phyloP scores from a whole-genome alignment of 2,113 vertebrate species.

The Prunella fulvescens region DNA sequence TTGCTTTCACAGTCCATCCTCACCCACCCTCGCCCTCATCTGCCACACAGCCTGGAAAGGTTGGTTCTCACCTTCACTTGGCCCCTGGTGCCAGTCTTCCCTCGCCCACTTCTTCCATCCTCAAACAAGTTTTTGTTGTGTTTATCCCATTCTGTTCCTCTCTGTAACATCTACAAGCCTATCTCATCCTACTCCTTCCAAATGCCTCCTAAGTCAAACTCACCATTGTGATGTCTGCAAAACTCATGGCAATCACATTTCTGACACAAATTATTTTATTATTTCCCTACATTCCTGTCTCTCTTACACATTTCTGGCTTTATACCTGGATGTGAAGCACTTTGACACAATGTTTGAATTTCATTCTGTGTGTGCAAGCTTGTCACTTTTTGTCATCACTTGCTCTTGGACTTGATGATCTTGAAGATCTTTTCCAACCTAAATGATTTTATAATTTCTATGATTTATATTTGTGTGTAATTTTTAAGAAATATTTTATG shows the following conservation, averaged over 20 bases:
- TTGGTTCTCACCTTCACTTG: slow-evolving; percentile 4
- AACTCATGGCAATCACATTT: not conserved
- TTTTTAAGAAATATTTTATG: not conserved
- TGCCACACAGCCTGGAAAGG: slow-evolving; percentile 9
- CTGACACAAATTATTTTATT: not conserved
- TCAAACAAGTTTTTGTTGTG: not conserved
- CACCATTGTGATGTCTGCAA: not conserved
- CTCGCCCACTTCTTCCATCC: not conserved
- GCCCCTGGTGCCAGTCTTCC: slow-evolving; percentile 16
- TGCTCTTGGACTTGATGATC: not conserved
- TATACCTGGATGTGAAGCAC: not conserved
- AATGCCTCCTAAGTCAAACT: not conserved
- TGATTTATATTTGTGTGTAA: not conserved
- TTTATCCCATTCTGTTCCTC: not conserved
- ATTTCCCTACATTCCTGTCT: not conserved
- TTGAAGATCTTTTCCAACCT: not conserved
- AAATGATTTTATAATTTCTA: not conserved
- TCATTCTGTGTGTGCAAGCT: not conserved
- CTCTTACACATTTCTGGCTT: not conserved
- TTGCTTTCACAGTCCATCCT: slow-evolving; percentile 14
- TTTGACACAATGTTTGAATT: not conserved
- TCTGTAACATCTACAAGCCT: not conserved
- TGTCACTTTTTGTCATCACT: not conserved
- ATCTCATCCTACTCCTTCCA: not conserved
- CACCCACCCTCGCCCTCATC: slow-evolving; percentile 23